Evolutionary conservation across 2,888 invertebrate genomes (phyloP).

Genomic region (Drosophila formosana): DNA sequence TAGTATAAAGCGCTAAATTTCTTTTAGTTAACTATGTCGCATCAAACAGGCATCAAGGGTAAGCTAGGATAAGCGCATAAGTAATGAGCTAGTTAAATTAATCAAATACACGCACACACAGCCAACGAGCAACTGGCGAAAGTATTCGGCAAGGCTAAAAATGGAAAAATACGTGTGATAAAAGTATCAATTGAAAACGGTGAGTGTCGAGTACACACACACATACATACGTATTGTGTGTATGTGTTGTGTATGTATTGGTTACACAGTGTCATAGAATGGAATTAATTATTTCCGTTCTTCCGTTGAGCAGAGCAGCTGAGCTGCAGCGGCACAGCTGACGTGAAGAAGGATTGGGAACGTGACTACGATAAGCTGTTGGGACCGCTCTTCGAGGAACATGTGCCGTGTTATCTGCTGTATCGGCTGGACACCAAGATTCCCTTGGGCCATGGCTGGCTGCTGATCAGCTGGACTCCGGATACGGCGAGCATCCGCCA

Average conservation of each 20-base stretch:
- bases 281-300: slow-evolving; percentile 19
- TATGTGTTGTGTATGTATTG: too few relatives aligned
- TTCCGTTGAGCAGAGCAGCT: slow-evolving; percentile 89
- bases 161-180: slow-evolving; percentile 91
- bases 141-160: slow-evolving; percentile 92
- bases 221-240: slow-evolving; percentile 7
- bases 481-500: slow-evolving; percentile 93
- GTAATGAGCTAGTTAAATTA: background rate
- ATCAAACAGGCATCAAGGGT: slow-evolving; percentile 96
- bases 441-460: slow-evolving; percentile 94
- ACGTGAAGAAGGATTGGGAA: slow-evolving; percentile 92
- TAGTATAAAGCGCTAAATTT: slow-evolving; percentile 29
- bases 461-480: slow-evolving; percentile 97
- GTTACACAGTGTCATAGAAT: too few relatives aligned
- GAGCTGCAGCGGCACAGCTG: slow-evolving; percentile 88
- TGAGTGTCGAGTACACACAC: slow-evolving; percentile 82
- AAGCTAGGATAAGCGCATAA: slow-evolving; percentile 48
- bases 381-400: slow-evolving; percentile 89
- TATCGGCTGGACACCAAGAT: slow-evolving; percentile 93
- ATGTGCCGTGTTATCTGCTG: slow-evolving; percentile 96
- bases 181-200: slow-evolving; percentile 95
- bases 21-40: slow-evolving; percentile 88
- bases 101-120: slow-evolving; percentile 80
- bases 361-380: slow-evolving; percentile 93
- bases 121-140: slow-evolving; percentile 93